Evolutionary conservation across 1,140 invertebrate species (phyloP).

Genomic region (Papilio helenus): DNA sequence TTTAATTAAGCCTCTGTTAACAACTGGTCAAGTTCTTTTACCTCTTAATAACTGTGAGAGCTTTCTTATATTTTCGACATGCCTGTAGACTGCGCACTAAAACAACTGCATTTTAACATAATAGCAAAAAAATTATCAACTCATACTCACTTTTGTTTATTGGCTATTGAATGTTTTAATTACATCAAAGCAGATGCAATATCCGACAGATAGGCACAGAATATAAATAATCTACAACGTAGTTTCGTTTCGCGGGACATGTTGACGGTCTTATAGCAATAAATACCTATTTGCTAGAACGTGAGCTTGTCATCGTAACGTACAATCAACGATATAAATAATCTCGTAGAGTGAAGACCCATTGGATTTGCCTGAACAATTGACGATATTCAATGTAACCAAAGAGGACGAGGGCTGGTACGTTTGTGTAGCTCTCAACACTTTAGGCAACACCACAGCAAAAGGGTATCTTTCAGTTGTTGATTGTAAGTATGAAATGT

Average conservation of each 20-base stretch:
- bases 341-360: too few species aligned
- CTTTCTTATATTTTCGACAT: neutral
- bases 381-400: constrained; percentile 92
- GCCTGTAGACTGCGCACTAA: neutral
- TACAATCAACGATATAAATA: constrained; percentile 68
- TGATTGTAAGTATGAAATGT: constrained; percentile 85
- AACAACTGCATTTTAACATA: too few species aligned
- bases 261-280: constrained; percentile 48
- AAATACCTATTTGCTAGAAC: constrained; percentile 77
- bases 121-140: neutral
- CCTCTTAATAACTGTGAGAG: neutral
- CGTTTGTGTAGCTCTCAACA: constrained; percentile 93
- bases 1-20: neutral
- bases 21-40: neutral
- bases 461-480: constrained; percentile 94
- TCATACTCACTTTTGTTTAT: neutral
- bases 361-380: constrained; percentile 85
- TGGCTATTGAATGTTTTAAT: neutral
- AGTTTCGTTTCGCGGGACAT: constrained; percentile 7
- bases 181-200: constrained; percentile 13
- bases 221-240: neutral
- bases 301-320: constrained; percentile 76
- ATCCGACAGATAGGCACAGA: neutral
- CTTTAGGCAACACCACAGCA: constrained; percentile 89
- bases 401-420: constrained; percentile 96